These are phyloP conservation scores for Chymomyza costata DNA, from an alignment of 1,140 invertebrate species.

Conservation along the genomic window DNA sequence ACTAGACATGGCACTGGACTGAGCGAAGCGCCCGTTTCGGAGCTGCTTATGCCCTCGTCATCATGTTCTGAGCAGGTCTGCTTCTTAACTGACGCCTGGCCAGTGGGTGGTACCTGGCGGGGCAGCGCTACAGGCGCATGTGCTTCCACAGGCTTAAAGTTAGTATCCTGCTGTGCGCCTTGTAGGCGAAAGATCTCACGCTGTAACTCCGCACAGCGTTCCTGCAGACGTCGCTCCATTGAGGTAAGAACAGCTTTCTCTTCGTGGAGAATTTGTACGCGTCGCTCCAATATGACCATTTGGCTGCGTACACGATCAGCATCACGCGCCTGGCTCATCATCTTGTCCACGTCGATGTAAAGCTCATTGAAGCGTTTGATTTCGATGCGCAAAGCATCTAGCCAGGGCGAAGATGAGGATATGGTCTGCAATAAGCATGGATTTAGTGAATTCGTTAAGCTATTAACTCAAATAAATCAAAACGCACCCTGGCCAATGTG, in stretches of 20 bases:
- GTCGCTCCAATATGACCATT: constrained; percentile 81
- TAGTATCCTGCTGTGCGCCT: constrained; percentile 57
- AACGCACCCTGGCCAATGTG: constrained; percentile 82
- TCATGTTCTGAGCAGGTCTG: constrained; percentile 85
- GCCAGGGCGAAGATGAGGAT: constrained; percentile 75
- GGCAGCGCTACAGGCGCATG: constrained; percentile 66
- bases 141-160: constrained; percentile 65
- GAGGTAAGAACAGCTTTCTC: constrained; percentile 85
- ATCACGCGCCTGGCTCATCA: constrained; percentile 66
- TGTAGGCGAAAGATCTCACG: constrained; percentile 76
- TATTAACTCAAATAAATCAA: constrained; percentile 11
- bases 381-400: constrained; percentile 80
- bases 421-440: constrained; percentile 74
- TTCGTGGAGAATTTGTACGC: constrained; percentile 86
- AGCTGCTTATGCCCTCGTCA: constrained; percentile 90
- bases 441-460: constrained; percentile 2
- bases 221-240: constrained; percentile 86
- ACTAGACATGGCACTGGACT: constrained; percentile 78
- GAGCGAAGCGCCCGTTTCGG: constrained; percentile 81
- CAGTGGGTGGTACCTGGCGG: constrained; percentile 56
- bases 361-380: constrained; percentile 83
- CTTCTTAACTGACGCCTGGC: constrained; percentile 35
- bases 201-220: constrained; percentile 83
- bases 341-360: constrained; percentile 82
- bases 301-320: constrained; percentile 76